These are phyloP conservation scores for Caenorhabditis latens DNA, from an alignment of 1,140 invertebrate species.

Conservation along the genomic window DNA sequence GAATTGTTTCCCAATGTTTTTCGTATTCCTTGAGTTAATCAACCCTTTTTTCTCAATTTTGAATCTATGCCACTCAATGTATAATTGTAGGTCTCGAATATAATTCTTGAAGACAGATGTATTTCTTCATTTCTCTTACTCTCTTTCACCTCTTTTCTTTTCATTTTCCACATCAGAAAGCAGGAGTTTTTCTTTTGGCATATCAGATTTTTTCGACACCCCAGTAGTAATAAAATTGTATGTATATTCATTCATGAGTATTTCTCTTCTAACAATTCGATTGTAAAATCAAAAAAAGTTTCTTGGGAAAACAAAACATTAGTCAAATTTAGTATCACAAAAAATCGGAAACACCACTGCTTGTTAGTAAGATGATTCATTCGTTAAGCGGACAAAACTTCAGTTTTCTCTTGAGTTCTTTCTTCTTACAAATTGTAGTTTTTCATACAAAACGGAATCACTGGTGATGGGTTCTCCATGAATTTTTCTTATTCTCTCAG, in stretches of 20 bases:
- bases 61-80: neutral
- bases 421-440: neutral
- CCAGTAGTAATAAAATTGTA: too few relatives aligned
- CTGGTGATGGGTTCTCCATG: too few relatives aligned
- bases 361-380: neutral
- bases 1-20: neutral
- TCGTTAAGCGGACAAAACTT: neutral
- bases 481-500: too few relatives aligned
- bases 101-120: neutral
- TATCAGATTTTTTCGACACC: neutral
- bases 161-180: neutral
- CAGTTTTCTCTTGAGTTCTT: neutral
- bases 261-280: too few relatives aligned
- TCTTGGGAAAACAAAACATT: too few relatives aligned
- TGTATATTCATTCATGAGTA: too few relatives aligned
- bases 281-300: too few relatives aligned
- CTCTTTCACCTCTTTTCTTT: neutral
- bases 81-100: neutral
- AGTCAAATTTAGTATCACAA: too few relatives aligned
- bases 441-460: too few relatives aligned
- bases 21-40: neutral
- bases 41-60: neutral
- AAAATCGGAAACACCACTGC: too few relatives aligned
- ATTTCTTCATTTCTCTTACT: neutral
- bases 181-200: neutral